phyloP scores from a whole-genome alignment of 1,140 invertebrate genomes.

The Philopotamus ludificatus region DNA sequence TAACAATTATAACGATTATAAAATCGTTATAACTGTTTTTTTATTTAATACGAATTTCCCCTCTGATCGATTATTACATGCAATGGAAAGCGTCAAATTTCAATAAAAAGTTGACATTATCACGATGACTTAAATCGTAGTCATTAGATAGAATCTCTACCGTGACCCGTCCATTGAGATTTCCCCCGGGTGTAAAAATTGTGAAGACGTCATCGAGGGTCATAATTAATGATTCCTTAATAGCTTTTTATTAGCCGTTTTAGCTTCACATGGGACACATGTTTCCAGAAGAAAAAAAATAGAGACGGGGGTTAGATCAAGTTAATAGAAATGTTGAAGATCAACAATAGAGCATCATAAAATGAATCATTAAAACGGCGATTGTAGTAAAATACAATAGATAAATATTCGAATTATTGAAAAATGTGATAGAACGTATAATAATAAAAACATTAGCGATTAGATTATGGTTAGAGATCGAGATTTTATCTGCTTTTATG shows the following conservation, averaged over 20 bases:
- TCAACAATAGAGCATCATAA: constrained; percentile 15
- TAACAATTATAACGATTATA: no score
- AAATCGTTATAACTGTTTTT: no score
- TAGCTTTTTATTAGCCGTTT: constrained; percentile 17
- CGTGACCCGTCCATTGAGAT: background rate
- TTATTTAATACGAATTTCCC: no score
- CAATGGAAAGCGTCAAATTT: background rate
- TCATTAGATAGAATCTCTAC: background rate
- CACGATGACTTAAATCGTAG: background rate
- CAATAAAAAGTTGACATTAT: background rate
- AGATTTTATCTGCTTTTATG: no score
- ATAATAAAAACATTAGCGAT: no score
- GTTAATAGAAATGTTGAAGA: constrained; percentile 17
- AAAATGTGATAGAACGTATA: no score
- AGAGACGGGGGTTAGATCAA: no score
- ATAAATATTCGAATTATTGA: no score
- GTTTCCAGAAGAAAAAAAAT: no score
- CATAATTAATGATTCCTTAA: constrained; percentile 38
- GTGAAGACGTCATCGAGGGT: constrained; percentile 5
- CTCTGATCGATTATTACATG: no score
- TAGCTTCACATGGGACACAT: constrained; percentile 11
- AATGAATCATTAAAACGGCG: constrained; percentile 26
- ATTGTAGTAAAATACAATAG: no score
- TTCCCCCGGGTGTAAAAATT: background rate
- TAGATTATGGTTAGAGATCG: no score